phyloP scores from a whole-genome alignment of 2,113 vertebrate genomes.

The Cichladusa arquata region DNA sequence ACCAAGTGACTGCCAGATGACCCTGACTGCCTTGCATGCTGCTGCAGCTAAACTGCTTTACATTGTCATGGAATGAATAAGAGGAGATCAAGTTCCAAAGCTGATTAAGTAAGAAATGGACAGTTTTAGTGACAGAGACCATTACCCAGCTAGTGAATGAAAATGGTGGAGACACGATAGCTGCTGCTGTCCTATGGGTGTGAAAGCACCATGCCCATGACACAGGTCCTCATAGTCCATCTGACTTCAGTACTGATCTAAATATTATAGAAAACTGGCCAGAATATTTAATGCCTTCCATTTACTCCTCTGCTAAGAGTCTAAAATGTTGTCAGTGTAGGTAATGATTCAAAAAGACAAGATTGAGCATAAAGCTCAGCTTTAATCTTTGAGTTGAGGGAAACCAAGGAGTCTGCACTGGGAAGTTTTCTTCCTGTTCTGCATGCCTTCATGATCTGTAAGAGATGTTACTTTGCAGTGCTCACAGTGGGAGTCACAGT shows the following conservation, averaged over 20 bases:
- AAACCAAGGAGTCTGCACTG: neutral
- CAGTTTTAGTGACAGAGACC: neutral
- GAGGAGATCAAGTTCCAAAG: neutral
- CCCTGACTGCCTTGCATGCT: neutral
- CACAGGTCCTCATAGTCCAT: neutral
- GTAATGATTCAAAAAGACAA: neutral
- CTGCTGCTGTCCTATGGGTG: neutral
- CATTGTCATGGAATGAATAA: neutral
- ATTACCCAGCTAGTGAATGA: neutral
- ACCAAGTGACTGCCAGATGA: neutral
- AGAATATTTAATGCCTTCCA: neutral
- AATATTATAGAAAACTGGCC: neutral
- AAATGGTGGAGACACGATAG: neutral
- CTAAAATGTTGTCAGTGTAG: neutral
- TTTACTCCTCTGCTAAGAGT: neutral
- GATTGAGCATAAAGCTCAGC: neutral
- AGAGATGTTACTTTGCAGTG: neutral
- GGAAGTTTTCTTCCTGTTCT: neutral
- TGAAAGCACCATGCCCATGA: neutral
- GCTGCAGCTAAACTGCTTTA: neutral
- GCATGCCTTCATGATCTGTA: accelerated
- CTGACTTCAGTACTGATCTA: neutral
- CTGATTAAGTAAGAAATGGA: neutral
- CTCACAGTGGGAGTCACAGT: neutral
- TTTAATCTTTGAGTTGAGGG: neutral